A percentile compares a stretch with the other conserved stretches of the same genome.
These are phyloP conservation scores for Pemphredon lugubris DNA, from an alignment of 2,888 invertebrate species.

Conservation along the genomic window DNA sequence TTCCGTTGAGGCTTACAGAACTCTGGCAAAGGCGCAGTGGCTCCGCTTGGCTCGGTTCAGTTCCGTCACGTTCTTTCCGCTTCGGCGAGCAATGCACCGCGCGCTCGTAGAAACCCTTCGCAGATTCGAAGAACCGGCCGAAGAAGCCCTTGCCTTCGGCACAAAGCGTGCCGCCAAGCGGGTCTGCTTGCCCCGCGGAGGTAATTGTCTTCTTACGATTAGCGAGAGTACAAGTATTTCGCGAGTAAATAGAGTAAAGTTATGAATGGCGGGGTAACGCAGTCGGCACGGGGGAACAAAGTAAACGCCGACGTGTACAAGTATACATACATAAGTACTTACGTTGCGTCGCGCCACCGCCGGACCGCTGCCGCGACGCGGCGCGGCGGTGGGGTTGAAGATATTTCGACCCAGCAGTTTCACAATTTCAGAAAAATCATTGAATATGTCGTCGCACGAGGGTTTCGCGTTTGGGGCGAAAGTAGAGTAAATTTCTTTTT, in stretches of 20 bases:
- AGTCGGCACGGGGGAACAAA: slow-evolving; percentile 24
- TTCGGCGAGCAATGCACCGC: slow-evolving; percentile 2
- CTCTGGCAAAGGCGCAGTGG: background rate
- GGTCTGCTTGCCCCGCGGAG: slow-evolving; percentile 50
- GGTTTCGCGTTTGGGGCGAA: too few species aligned
- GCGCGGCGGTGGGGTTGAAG: too few species aligned
- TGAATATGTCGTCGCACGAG: too few species aligned
- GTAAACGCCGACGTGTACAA: slow-evolving; percentile 31
- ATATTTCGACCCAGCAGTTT: too few species aligned
- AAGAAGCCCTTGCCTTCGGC: slow-evolving; percentile 25
- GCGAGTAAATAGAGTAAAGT: slow-evolving; percentile 48
- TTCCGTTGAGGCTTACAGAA: background rate
- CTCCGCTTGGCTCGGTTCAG: background rate
- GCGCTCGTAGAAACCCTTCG: slow-evolving; percentile 41
- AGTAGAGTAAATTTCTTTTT: too few species aligned
- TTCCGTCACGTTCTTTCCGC: slow-evolving; percentile 1
- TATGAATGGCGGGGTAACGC: slow-evolving; percentile 26
- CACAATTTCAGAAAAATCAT: too few species aligned
- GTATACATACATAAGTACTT: too few species aligned
- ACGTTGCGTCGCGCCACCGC: too few species aligned
- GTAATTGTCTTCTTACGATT: slow-evolving; percentile 66
- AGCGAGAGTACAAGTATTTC: slow-evolving; percentile 57
- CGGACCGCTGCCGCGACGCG: too few species aligned
- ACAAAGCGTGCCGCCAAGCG: slow-evolving; percentile 57
- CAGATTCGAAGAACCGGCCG: slow-evolving; percentile 51